Conservation (phyloP, 1,140 invertebrate species). For the Zaprionus nigranus region DNA sequence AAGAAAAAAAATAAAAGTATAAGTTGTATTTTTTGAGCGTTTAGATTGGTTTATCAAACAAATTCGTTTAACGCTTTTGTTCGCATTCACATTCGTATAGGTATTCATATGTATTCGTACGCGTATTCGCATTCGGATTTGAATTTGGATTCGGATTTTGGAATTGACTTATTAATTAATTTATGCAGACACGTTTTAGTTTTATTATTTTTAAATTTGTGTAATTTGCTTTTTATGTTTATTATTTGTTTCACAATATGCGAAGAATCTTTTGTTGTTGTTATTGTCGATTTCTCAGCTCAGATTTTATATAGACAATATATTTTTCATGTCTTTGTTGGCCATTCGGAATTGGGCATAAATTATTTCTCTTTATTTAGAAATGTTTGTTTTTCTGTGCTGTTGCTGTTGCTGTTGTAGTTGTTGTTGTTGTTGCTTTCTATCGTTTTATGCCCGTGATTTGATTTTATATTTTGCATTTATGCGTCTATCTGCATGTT, state of each 20-base stretch:
- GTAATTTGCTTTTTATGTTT: constrained; percentile 70
- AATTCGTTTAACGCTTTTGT: constrained; percentile 35
- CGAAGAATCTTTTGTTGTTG: constrained; percentile 42
- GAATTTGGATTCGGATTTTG: constrained; percentile 51
- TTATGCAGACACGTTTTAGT: constrained; percentile 84
- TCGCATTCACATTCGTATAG: constrained; percentile 20
- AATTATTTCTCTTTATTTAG: constrained; percentile 71
- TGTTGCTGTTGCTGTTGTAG: too few relatives aligned
- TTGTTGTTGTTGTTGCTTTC: constrained; percentile 32
- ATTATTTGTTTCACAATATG: constrained; percentile 46
- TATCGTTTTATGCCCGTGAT: constrained; percentile 48
- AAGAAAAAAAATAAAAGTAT: constrained; percentile 19
- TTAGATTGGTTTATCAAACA: constrained; percentile 31
- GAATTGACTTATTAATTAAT: constrained; percentile 84
- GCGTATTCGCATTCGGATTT: constrained; percentile 20
- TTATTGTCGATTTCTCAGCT: constrained; percentile 30
- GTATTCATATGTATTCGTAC: constrained; percentile 30
- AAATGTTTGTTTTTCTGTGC: constrained; percentile 45
- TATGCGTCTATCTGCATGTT: constrained; percentile 33
- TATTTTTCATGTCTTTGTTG: constrained; percentile 53
- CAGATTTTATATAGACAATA: constrained; percentile 32
- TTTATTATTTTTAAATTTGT: constrained; percentile 83
- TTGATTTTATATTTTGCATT: constrained; percentile 53
- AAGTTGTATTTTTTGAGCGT: constrained; percentile 20
- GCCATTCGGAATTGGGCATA: constrained; percentile 71